Conservation (phyloP, 2,888 invertebrate genomes). For the Drosophila aldrichi region DNA sequence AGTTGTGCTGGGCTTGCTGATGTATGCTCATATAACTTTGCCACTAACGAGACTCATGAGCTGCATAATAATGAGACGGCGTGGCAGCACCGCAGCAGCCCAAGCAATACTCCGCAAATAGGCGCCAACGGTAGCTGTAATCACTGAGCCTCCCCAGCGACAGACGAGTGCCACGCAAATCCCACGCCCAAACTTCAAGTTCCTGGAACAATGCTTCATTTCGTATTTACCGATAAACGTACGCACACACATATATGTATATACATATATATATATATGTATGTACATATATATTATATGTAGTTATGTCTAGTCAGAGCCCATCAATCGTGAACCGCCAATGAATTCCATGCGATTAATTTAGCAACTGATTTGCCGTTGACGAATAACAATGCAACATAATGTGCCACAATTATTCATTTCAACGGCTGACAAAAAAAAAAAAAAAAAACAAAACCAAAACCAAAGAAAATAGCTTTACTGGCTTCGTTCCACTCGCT, state of each 20-base stretch:
- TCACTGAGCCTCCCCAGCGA: slow-evolving; percentile 50
- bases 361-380: slow-evolving; percentile 79
- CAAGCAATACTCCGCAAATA: slow-evolving; percentile 51
- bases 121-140: slow-evolving; percentile 59
- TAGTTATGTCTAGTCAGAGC: slow-evolving; percentile 34
- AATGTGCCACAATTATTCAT: slow-evolving; percentile 78
- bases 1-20: slow-evolving; percentile 71
- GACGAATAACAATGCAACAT: slow-evolving; percentile 79
- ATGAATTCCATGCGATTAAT: slow-evolving; percentile 78
- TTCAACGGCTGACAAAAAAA: slow-evolving; percentile 39
- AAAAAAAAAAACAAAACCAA: background rate
- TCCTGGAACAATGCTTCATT: slow-evolving; percentile 52
- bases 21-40: slow-evolving; percentile 80
- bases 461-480: slow-evolving; percentile 13
- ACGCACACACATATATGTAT: background rate
- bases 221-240: slow-evolving; percentile 47
- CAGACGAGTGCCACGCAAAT: slow-evolving; percentile 1
- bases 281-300: slow-evolving; percentile 4
- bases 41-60: slow-evolving; percentile 80
- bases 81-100: slow-evolving; percentile 11
- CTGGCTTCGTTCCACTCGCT: slow-evolving; percentile 26
- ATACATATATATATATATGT: background rate
- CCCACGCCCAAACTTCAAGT: slow-evolving; percentile 1
- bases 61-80: slow-evolving; percentile 73
- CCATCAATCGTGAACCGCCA: slow-evolving; percentile 66